Percentiles rank a stretch among this genome's conserved stretches.
These are phyloP conservation scores for Meloidogyne floridensis DNA, from an alignment of 1,140 invertebrate genomes.

Conservation along the genomic window DNA sequence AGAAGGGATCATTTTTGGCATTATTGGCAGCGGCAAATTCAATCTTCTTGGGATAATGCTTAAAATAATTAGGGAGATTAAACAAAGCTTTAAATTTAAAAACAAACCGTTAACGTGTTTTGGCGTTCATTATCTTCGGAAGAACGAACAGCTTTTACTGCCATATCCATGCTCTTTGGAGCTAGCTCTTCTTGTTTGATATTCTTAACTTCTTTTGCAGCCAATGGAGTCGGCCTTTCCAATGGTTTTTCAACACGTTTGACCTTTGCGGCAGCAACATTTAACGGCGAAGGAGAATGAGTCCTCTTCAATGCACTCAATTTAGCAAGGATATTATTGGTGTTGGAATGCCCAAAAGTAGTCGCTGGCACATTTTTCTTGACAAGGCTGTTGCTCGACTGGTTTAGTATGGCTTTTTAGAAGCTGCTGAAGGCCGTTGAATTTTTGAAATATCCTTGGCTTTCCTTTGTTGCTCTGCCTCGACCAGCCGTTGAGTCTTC, in stretches of 20 bases:
- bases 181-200: neutral
- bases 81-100: neutral
- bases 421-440: neutral
- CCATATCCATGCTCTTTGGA: neutral
- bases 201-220: neutral
- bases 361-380: neutral
- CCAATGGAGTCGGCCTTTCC: neutral
- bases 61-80: neutral
- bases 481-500: slow-evolving; percentile 44
- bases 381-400: neutral
- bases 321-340: slow-evolving; percentile 16
- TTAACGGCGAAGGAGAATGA: slow-evolving; percentile 14
- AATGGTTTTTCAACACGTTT: neutral
- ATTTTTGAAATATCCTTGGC: slow-evolving; percentile 41
- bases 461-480: slow-evolving; percentile 43
- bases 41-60: slow-evolving; percentile 1
- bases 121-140: neutral
- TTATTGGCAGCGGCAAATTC: slow-evolving; percentile 5
- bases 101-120: neutral
- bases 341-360: neutral
- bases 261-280: neutral
- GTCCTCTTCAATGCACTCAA: slow-evolving; percentile 17
- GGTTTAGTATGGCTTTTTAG: neutral
- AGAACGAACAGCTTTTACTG: neutral
- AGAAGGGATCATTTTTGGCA: slow-evolving; percentile 19